Percentiles rank a stretch among this genome's conserved stretches.
These are phyloP conservation scores for Eurystomus gularis DNA, from an alignment of 2,113 vertebrate genomes.

Conservation along the genomic window DNA sequence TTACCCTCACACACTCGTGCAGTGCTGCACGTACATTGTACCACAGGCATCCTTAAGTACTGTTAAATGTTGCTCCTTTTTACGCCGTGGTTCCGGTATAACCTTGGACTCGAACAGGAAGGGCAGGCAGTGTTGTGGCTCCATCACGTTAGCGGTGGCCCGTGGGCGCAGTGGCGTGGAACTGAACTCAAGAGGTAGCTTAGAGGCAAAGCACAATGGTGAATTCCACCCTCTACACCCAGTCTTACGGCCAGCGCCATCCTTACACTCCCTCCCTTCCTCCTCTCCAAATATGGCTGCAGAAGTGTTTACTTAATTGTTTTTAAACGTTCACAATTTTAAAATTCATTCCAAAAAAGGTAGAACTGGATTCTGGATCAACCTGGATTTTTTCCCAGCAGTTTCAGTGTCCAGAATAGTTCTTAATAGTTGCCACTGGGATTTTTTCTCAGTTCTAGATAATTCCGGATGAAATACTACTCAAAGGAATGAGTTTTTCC, in stretches of 20 bases:
- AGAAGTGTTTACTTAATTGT: background rate
- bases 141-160: background rate
- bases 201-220: background rate
- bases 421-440: background rate
- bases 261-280: background rate
- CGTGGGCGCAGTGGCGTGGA: rapidly evolving
- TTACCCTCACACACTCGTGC: background rate
- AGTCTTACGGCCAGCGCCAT: background rate
- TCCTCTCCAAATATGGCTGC: background rate
- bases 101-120: background rate
- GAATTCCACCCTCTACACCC: background rate
- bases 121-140: background rate
- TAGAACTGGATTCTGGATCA: background rate
- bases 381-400: background rate
- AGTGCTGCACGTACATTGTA: background rate
- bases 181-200: background rate
- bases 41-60: background rate
- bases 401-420: background rate
- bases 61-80: background rate
- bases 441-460: background rate
- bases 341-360: background rate
- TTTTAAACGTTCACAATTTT: background rate
- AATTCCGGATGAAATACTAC: background rate
- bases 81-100: rapidly evolving
- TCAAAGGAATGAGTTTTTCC: background rate